phyloP scores from a whole-genome alignment of 1,140 invertebrate genomes.

The Zaprionus inermis region DNA sequence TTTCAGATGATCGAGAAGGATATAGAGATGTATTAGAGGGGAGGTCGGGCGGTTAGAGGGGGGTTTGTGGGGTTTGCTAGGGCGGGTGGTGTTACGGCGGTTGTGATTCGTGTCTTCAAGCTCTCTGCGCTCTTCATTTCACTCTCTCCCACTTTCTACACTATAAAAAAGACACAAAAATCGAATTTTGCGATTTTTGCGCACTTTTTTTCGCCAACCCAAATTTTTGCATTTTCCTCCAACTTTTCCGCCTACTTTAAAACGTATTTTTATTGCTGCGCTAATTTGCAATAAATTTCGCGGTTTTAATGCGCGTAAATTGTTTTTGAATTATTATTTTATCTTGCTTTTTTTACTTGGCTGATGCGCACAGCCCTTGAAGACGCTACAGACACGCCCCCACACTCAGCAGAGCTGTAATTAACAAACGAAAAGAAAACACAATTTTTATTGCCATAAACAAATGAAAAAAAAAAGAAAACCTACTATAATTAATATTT shows the following conservation, averaged over 20 bases:
- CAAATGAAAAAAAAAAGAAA: not conserved
- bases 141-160: not conserved
- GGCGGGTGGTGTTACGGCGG: not conserved
- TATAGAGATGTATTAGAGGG: slow-evolving; percentile 62
- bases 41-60: slow-evolving; percentile 23
- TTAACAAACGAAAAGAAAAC: slow-evolving; percentile 8
- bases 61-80: not conserved
- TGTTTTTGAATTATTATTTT: slow-evolving; percentile 3
- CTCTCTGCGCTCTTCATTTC: slow-evolving; percentile 10
- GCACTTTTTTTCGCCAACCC: not conserved
- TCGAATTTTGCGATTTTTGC: slow-evolving; percentile 3
- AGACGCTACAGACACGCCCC: slow-evolving; percentile 25
- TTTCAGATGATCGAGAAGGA: slow-evolving; percentile 65
- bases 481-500: slow-evolving; percentile 5
- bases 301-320: slow-evolving; percentile 13
- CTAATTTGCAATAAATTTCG: slow-evolving; percentile 10
- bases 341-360: not conserved
- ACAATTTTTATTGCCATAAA: slow-evolving; percentile 32
- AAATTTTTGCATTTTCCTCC: not conserved
- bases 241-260: not conserved
- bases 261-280: slow-evolving; percentile 25
- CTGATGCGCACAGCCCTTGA: slow-evolving; percentile 66
- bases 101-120: slow-evolving; percentile 14
- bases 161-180: slow-evolving; percentile 12
- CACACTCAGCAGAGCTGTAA: slow-evolving; percentile 40